Base-by-base conservation (phyloP, 2,113 vertebrate species). In the Nothobranchius kuhntae region DNA sequence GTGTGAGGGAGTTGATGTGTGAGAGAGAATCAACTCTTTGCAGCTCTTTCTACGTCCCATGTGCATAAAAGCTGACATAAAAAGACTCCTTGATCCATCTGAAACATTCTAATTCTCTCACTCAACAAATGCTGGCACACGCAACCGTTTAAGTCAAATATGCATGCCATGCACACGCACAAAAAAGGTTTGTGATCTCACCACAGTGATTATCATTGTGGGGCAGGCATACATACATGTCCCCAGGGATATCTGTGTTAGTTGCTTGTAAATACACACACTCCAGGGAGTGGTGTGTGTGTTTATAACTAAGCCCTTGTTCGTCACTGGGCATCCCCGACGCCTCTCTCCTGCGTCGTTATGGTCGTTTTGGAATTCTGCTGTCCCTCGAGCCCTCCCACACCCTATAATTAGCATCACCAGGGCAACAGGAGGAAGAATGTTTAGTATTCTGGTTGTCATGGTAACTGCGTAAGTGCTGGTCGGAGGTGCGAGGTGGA, bases 371-470 rank as follows among this genome's bases (percentile, higher is more conserved):
- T 46, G 55, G 86, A 86, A 89, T 90, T 73, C 80, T 84, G 64
- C 77, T 51, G 47, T 87, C 87, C 88, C 72, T 53, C 75, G 80
- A 87, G 86, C 75, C 69, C 83, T 83, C 84, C 86, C 78, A 90
- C 79, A 83, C 88, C 81, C 81, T 77, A 68, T 90, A 87, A 91
- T 90, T 81, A 76, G 65, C 76, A 82, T 90, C 80, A 80, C 89
- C 87, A 51, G 42, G 90, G 87, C 84, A 91, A 92, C 90, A 12
- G 3, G 64, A 78, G 78, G 80, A 90, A 88, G 86, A 91, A 89
- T 90, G 82, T 85, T 82, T 73, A 86, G 86, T 80, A 73, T 89
- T 88, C 84, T 84, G 78, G 79, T 86, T 51, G 59, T 73, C 21
- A 68, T 79, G 71, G 73, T 80, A 76, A 87, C 81, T 89, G 85